Base-by-base conservation (phyloP, 2,888 invertebrate species). In the Lithodes maja region DNA sequence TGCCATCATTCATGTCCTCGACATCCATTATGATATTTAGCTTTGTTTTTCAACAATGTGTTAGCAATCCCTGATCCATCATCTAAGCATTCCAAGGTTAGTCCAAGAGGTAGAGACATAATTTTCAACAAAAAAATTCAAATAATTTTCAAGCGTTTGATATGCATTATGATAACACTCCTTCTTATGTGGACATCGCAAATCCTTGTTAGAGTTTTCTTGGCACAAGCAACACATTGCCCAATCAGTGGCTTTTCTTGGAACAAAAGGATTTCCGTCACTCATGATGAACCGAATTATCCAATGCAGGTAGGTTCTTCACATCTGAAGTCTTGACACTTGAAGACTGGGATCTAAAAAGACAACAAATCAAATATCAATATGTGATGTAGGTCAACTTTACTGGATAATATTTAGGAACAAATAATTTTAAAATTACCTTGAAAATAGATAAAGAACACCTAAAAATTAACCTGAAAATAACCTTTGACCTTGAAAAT, bases 161-260 rank as follows among this genome's bases (percentile, higher is more conserved):
- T 61, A 61, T 61, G 61, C 61, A 12, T 75, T 75, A 7, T 75
- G 17, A 75, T 75, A 75, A 12, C 49, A 75, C n/a, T 75, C 75
- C 49, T 61, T 61, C 7, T 75, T 75, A 75, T 33, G n/a, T 33
- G n/a, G 61, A 61, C 61, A 61, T 61, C 61, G 5, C 61, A 61
- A 61, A 12, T 61, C 5, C 12, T 61, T 61, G 61, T 12, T 61
- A 12, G 61, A 61, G 5, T 12, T 61, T 61, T 61, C 61, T 61
- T 61, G 61, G 12, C 75, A 33, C 17, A 75, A 75, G n/a, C 75
- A 75, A 49, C 75, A 75, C 75, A 3, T 12, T 75, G 49, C 17
- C 75, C 75, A 75, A 75, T 75, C 75, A 75, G 75, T 15, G 75
- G 7, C 75, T 12, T 75, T 75, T 75, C 75, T 75, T 61, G 61